These are phyloP conservation scores for Megalonaias nervosa DNA, from an alignment of 1,140 invertebrate species.

Conservation along the genomic window DNA sequence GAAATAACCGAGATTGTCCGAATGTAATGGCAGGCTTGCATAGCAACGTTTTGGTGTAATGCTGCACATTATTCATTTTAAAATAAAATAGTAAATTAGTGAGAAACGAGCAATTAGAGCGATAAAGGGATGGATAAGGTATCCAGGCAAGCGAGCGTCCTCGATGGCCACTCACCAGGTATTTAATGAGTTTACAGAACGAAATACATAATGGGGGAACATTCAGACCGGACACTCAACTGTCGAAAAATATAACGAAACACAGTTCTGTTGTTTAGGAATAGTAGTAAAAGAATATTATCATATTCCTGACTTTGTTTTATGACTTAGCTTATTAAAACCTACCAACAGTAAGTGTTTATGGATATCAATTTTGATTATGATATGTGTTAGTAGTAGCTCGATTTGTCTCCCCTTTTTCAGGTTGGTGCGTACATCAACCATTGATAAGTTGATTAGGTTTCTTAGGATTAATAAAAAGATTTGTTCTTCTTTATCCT, in stretches of 20 bases:
- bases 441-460: too few relatives aligned
- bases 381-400: too few relatives aligned
- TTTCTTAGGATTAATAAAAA: too few relatives aligned
- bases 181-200: background rate
- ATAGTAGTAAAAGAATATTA: background rate
- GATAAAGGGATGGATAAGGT: conserved; percentile 1
- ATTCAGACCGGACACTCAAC: too few relatives aligned
- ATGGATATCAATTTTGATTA: background rate
- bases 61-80: background rate
- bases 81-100: background rate
- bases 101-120: conserved; percentile 5
- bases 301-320: background rate
- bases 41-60: conserved; percentile 11
- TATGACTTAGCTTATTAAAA: too few relatives aligned
- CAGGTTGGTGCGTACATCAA: too few relatives aligned
- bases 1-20: too few relatives aligned
- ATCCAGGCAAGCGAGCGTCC: conserved; percentile 14
- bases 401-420: too few relatives aligned
- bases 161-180: conserved; percentile 29
- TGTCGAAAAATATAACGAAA: background rate
- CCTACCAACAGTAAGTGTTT: background rate
- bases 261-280: background rate
- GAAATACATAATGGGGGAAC: too few relatives aligned
- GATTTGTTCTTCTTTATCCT: too few relatives aligned
- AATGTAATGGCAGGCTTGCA: conserved; percentile 5